A percentile compares a stretch with the other conserved stretches of the same genome.
These are phyloP conservation scores for Ceratina australensis DNA, from an alignment of 1,140 invertebrate species.

Conservation along the genomic window DNA sequence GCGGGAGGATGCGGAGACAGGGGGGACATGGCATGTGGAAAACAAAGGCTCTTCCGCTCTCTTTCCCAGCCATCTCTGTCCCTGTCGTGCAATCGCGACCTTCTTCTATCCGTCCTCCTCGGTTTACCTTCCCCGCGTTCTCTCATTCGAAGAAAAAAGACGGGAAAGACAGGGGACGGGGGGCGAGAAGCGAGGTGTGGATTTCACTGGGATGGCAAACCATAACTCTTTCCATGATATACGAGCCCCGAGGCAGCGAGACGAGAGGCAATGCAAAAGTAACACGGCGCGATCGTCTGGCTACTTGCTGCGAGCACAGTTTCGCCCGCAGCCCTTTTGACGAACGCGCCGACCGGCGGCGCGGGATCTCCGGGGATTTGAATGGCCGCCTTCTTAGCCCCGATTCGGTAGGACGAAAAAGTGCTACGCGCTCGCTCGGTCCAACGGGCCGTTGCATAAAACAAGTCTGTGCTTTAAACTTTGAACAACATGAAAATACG, in stretches of 20 bases:
- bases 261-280: conserved; percentile 60
- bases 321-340: conserved; percentile 57
- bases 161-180: conserved; percentile 4
- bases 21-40: conserved; percentile 21
- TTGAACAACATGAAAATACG: conserved; percentile 34
- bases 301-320: conserved; percentile 48
- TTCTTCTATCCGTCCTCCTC: background rate
- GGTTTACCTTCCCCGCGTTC: conserved; percentile 23
- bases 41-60: conserved; percentile 39
- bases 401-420: conserved; percentile 39
- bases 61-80: background rate
- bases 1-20: background rate
- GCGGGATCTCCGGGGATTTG: conserved; percentile 36
- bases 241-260: conserved; percentile 49
- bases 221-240: conserved; percentile 62
- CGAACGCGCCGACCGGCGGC: conserved; percentile 43
- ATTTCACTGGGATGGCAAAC: conserved; percentile 56
- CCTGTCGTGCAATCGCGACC: background rate
- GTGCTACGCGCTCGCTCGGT: background rate
- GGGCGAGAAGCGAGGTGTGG: conserved; percentile 43
- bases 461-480: conserved; percentile 31
- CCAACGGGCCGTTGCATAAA: conserved; percentile 4
- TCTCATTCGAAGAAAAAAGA: conserved; percentile 31
- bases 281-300: conserved; percentile 57
- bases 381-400: conserved; percentile 53